Percentiles rank a stretch among this genome's conserved stretches.
Conservation (phyloP, 2,888 invertebrate genomes). For the Polyommatus icarus region DNA sequence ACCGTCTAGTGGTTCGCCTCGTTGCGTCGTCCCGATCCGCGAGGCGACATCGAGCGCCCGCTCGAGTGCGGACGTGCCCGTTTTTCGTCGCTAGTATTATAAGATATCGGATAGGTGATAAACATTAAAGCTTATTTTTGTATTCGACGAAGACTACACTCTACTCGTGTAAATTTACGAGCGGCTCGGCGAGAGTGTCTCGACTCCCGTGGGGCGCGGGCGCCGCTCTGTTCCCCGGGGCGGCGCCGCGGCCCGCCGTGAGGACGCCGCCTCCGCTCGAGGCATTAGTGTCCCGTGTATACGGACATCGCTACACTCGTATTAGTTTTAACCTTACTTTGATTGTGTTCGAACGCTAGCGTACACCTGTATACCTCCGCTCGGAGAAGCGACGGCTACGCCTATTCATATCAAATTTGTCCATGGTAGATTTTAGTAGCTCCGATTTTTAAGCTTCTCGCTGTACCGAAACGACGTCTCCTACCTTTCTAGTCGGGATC, state of each 20-base stretch:
- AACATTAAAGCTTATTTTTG: slow-evolving; percentile 80
- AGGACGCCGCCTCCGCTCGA: slow-evolving; percentile 48
- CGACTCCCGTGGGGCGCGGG: slow-evolving; percentile 55
- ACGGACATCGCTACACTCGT: slow-evolving; percentile 52
- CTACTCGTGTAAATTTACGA: slow-evolving; percentile 69
- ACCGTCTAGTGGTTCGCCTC: slow-evolving; percentile 56
- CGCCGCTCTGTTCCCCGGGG: slow-evolving; percentile 75
- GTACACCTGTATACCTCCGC: slow-evolving; percentile 66
- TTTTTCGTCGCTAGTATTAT: slow-evolving; percentile 73
- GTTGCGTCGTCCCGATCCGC: slow-evolving; percentile 60
- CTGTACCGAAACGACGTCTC: slow-evolving; percentile 66
- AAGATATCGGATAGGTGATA: slow-evolving; percentile 75
- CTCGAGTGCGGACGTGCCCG: slow-evolving; percentile 67
- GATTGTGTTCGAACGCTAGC: slow-evolving; percentile 64
- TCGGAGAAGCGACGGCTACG: slow-evolving; percentile 74
- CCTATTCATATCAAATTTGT: slow-evolving; percentile 80
- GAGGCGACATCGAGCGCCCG: slow-evolving; percentile 58
- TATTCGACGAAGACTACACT: slow-evolving; percentile 75
- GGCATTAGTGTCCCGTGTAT: slow-evolving; percentile 44
- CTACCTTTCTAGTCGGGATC: slow-evolving; percentile 63
- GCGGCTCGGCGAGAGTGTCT: slow-evolving; percentile 42
- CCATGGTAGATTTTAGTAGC: slow-evolving; percentile 77
- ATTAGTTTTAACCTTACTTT: slow-evolving; percentile 56
- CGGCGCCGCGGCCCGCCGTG: slow-evolving; percentile 48
- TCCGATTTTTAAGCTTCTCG: slow-evolving; percentile 77